Evolutionary conservation across 1,140 invertebrate species (phyloP), one percentile per base, ranked within the genome.

Genomic region (Lepidurus packardi): DNA sequence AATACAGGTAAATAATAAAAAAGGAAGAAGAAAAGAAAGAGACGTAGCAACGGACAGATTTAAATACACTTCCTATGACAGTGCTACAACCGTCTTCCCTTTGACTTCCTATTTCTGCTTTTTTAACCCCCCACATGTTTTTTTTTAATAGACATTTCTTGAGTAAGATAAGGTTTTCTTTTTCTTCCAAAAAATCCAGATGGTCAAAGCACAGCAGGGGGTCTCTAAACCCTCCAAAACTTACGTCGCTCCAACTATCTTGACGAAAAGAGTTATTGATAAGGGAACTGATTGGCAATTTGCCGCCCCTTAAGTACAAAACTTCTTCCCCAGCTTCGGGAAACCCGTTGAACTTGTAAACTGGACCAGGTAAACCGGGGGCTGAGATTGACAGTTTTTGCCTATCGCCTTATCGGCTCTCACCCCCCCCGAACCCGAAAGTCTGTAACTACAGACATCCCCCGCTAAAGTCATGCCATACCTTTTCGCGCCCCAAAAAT

Each of bases 11-110:
- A 9, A 65, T 65, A n/a, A 13, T 11, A 65, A 65, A 65, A 65
- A 65, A 47, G 16, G 45, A 47, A 65, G 9, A 65, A 65, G 53
- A 65, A 65, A 65, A 13, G 53, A 65, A 65, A 21, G 53, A 65
- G 53, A 65, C 21, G 53, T 65, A n/a, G 53, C 53, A 65, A 65
- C 53, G 53, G 53, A 65, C 53, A 65, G 53, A 65, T 65, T 65
- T 65, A 65, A 65, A 65, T 65, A 16, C 53, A 65, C 53, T 65
- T 65, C 53, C 53, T 65, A 65, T 65, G 16, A 65, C 53, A 21
- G 16, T 9, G 53, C 53, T 65, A 65, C 53, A 65, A 65, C 53
- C 13, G 53, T 65, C 16, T 65, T 21, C 53, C 0, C 53, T 65
- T 65, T 7, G 53, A 65, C 53, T 65, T 65, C 21, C 53, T 65